Evolutionary conservation across 2,797 vertebrate genomes (phyloP), one percentile per base, ranked within the genome.

Genomic region (Cossypha polioptera): DNA sequence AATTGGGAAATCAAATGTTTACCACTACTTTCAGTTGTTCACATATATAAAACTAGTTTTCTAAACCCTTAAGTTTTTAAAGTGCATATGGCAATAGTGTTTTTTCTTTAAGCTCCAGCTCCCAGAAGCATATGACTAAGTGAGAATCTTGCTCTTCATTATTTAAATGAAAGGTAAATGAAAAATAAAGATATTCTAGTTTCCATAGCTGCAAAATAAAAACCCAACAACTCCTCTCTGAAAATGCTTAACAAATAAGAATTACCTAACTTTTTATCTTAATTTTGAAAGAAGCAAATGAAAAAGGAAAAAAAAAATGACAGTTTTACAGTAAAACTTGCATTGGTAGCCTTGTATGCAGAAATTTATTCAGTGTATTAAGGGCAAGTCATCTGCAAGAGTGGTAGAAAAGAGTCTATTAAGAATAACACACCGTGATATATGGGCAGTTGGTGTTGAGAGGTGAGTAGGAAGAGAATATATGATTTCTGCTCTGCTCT

Each of bases 401-500:
- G 69, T 55, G 69, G 35, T 88, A 86, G 73, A 43, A 83, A 88
- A 84, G 50, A 75, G 33, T 59, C 51, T 90, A 78, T 88, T 86
- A 93, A 86, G 82, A 92, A 59, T 75, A 95, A 84, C 74, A 81
- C 55, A 55, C 22, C 22, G 62, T 88, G 55, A 82, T 91, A 62
- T 11, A 83, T 33, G 93, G 91, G 79, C 90, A 83, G 72, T 92
- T 93, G 71, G 93, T 95, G 83, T 82, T 96, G 94, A 92, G 90
- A 73, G 93, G 63, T 86, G 88, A 95, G 93, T 95, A 93, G 88
- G 92, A 92, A 89, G 94, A 88, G 75, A 96, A 88, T 85, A 62
- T 50, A 80, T 58, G 47, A 90, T 89, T 92, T 90, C 57, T 85
- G 42, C 42, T 94, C 65, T 92, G 59, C 77, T 80, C 86, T 73